Base-by-base conservation (phyloP, 2,113 vertebrate species). In the Eubucco bourcierii region DNA sequence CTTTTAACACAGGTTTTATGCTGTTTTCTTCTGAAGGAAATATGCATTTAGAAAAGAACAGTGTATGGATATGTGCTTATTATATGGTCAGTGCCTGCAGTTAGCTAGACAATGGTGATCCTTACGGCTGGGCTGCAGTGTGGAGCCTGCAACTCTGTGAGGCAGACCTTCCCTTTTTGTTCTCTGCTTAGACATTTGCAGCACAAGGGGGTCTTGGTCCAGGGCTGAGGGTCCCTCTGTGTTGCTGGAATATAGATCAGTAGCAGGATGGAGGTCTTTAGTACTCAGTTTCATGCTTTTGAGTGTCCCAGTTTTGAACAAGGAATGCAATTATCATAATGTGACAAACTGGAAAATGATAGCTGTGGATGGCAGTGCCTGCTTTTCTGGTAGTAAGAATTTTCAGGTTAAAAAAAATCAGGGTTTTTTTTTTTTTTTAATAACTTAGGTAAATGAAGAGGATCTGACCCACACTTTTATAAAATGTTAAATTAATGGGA, bases 401-500 rank as follows among this genome's bases (percentile, higher is more conserved):
- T 90, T 63, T 41, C 28, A 58, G 25, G 56, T 46, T 76, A 81
- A 80, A 80, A 80, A 80, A 94, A 24, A 24, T 16, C 50, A 46
- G 47, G 33, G 8, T 19, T 44, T 10, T 61, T 1, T 59, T 29
- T 41, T 18, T 1, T 11, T 19, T 37, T 37, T 23, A 20, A 59
- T 77, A 74, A 52, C 34, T 33, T 81, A 47, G 29, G 67, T 74
- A 84, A 94, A 93, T 89, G 74, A 87, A 67, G 72, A 92, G 20
- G 20, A 74, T 80, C 58, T 89, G 87, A 84, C 81, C 84, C 53
- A 19, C 14, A n/a, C 8, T 63, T 66, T 84, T 83, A 52, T 46
- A 6, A 58, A 67, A 89, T 85, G 75, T 85, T 92, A 92, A 93
- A 87, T 83, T 93, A 87, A 83, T 71, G 87, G 76, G 47, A 65